These are phyloP conservation scores for Lophius americanus DNA, from an alignment of 2,797 vertebrate genomes.

Conservation along the genomic window DNA sequence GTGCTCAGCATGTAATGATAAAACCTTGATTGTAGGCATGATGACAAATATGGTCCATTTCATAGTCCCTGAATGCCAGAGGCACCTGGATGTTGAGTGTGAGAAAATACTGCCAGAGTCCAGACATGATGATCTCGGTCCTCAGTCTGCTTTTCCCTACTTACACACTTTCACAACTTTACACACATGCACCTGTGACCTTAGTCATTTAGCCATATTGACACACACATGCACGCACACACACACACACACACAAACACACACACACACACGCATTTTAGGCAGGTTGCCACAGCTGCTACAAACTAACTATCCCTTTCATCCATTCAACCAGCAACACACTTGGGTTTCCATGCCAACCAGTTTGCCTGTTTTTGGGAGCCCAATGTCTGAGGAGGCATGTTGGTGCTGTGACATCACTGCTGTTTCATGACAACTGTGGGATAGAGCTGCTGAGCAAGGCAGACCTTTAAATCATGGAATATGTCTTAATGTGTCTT, in stretches of 20 bases:
- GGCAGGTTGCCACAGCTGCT: slow-evolving; percentile 42
- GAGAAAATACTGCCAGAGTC: slow-evolving; percentile 57
- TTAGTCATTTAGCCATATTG: slow-evolving; percentile 31
- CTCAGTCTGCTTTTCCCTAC: slow-evolving; percentile 33
- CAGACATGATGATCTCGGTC: slow-evolving; percentile 43
- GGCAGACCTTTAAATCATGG: slow-evolving; percentile 71
- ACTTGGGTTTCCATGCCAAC: slow-evolving; percentile 59
- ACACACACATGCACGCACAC: neutral
- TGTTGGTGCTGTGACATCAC: slow-evolving; percentile 70
- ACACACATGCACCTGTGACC: slow-evolving; percentile 50
- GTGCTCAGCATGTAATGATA: slow-evolving; percentile 23
- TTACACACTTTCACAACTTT: slow-evolving; percentile 7
- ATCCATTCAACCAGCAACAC: slow-evolving; percentile 45
- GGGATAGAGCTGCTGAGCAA: slow-evolving; percentile 70
- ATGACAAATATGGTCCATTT: slow-evolving; percentile 57
- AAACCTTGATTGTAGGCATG: slow-evolving; percentile 44
- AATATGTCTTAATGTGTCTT: slow-evolving; percentile 77
- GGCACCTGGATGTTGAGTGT: slow-evolving; percentile 63
- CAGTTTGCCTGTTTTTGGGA: slow-evolving; percentile 56
- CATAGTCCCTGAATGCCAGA: slow-evolving; percentile 57
- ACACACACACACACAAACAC: neutral
- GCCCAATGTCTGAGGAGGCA: slow-evolving; percentile 46
- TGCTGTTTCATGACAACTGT: slow-evolving; percentile 72
- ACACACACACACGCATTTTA: slow-evolving; percentile 19
- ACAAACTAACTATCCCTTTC: slow-evolving; percentile 33